Evolutionary conservation across 1,140 invertebrate species (phyloP), one percentile per base, ranked within the genome.

Genomic region (Bilobella aurantiaca): DNA sequence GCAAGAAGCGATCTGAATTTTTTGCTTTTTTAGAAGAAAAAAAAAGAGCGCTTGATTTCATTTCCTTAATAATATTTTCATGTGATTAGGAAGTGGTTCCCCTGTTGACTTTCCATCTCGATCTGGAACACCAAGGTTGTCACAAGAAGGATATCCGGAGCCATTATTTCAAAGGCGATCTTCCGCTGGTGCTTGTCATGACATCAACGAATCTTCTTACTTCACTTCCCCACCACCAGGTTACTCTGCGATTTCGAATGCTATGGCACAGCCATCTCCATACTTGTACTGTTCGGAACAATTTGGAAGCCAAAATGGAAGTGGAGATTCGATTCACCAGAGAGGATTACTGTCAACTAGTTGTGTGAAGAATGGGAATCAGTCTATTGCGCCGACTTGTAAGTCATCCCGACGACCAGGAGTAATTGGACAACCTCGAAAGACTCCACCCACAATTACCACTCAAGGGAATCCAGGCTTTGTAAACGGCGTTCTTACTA

Each of bases 361-460:
- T n/a, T n/a, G n/a, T n/a, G n/a, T n/a, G n/a, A n/a, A n/a, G n/a
- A n/a, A n/a, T n/a, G n/a, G n/a, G n/a, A n/a, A n/a, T n/a, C n/a
- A n/a, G n/a, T n/a, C n/a, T n/a, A n/a, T n/a, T n/a, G n/a, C n/a
- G n/a, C n/a, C n/a, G n/a, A n/a, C n/a, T n/a, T n/a, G n/a, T n/a
- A n/a, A n/a, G 34, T 18, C 34, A 42, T 18, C 34, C 34, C 53
- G 5, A 14, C 65, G 31, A 23, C 66, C 66, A 34, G 67, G 68
- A 1, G 64, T 69, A 0, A 69, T 69, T 32, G 68, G 68, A 0
- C 64, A 66, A 27, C 64, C 27, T 1, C 23, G 68, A 21, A 63
- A 18, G 5, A 16, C 32, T 32, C 23, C 31, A 29, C 56, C 29
- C 3, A 27, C 56, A 5, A 32, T 56, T 23, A 8, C 57, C 27